Base-by-base conservation (phyloP, 2,797 vertebrate genomes). In the Takifugu ocellatus region DNA sequence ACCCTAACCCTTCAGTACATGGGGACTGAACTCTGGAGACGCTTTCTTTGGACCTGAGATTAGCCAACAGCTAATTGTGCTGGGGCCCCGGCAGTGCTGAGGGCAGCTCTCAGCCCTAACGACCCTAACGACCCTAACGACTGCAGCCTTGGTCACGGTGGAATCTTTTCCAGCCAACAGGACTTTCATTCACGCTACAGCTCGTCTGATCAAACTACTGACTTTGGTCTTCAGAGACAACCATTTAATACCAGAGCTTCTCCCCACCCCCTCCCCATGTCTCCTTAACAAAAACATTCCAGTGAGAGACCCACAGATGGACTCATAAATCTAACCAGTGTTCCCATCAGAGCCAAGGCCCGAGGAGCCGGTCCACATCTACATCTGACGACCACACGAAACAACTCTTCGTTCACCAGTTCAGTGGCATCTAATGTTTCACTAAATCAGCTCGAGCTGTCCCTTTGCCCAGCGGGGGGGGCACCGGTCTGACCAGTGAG, bases 211-310 rank as follows among this genome's bases (percentile, higher is more conserved):
- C 21, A 21, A 21, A 21, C 21, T 21, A 21, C 21, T 27, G 26
- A 27, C 26, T 3, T 27, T 4, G 6, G 15, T 36, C 42, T 25
- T 52, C n/a, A 66, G 60, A 52, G 59, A 54, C 42, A 52, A 25
- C 24, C 36, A 21, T 21, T 21, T 21, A 21, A 21, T 21, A 21
- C 17, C 21, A 43, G 42, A 43, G 7, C 4, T 4, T 10, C 16
- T 4, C 42, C 42, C 9, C 6, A 14, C 11, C 31, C 21, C 2
- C 8, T 21, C 29, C 51, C 43, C 29, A 61, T 54, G 54, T 56
- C 71, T 61, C 71, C 63, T 44, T 44, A 46, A 77, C 79, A 84
- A 85, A 78, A 82, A 85, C 81, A 84, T 85, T 85, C 82, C 83
- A 63, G 68, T 68, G 77, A 73, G 33, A 53, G 74, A 77, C 52